Base-by-base conservation (phyloP, 92 coral and sea anemone genomes). In the Zoanthus sociatus region DNA sequence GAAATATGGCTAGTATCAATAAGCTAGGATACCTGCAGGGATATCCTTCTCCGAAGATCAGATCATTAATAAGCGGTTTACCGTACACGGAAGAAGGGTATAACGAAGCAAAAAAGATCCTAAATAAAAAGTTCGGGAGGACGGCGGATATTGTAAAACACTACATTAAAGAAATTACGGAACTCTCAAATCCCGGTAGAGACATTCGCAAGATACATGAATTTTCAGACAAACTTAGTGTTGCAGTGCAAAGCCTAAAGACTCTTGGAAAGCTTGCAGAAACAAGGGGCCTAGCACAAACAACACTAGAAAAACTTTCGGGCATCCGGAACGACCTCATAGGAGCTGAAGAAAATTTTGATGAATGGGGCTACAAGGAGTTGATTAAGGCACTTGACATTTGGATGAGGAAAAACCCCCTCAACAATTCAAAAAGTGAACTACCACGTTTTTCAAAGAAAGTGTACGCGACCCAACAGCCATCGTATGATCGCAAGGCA, bases 31-130 rank as follows among this genome's bases (percentile, higher is more conserved):
- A 78, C 32, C 53, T 78, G 15, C 83, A 78, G 4, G 70, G 54
- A 56, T 78, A 56, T 32, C 70, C 58, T 44, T 6, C 32, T 3
- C 70, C 70, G 6, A 78, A 78, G 32, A 67, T 58, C 5, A 55
- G 83, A 7, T 3, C 15, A 4, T 8, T 78, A 50, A 78, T 78
- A 1, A 32, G 50, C 0, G 63, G 89, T 3, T 78, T 89, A 9
- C 92, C 87, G 2, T 88, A 89, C 78, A 69, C 90, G n/a, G 37
- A 87, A 4, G 90, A 75, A 58, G 92, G 94, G 12, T 91, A 88
- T 78, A 45, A 69, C 11, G 90, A 88, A 55, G 92, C 89, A 1
- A 92, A 85, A 72, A 63, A 85, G 26, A 55, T 89, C 18, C 58
- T 88, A 11, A 86, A 88, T 26, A n/a, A 70, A 78, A 77, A 77